Evolutionary conservation across 1,140 invertebrate genomes (phyloP).

Genomic region (Danaus plexippus): DNA sequence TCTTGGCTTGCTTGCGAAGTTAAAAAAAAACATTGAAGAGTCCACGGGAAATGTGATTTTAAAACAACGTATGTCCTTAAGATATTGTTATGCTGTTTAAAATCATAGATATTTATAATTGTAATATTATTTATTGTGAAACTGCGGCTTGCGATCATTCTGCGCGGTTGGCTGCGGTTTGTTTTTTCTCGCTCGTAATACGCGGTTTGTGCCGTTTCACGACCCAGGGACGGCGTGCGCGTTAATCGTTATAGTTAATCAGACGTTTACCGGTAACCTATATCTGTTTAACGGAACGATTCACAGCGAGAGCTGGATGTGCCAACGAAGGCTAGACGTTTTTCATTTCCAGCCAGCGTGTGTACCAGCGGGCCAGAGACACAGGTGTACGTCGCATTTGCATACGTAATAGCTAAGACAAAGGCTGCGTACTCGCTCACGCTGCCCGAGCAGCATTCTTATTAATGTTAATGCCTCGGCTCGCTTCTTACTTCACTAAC

Average conservation of each 20-base stretch:
- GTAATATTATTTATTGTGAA: constrained; percentile 9
- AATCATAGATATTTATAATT: too few species aligned
- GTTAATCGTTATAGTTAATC: constrained; percentile 10
- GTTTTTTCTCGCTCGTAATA: constrained; percentile 37
- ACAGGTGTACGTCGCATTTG: constrained; percentile 61
- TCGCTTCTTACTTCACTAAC: too few species aligned
- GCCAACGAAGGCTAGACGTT: constrained; percentile 37
- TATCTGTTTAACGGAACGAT: too few species aligned
- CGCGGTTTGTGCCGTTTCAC: constrained; percentile 35
- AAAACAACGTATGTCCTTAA: too few species aligned
- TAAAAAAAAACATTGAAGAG: too few species aligned
- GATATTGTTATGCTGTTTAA: too few species aligned
- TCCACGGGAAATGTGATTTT: too few species aligned
- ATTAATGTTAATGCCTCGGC: constrained; percentile 50
- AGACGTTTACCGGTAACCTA: background rate
- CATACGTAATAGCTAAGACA: constrained; percentile 59
- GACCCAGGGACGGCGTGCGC: constrained; percentile 9
- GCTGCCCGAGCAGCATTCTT: constrained; percentile 50
- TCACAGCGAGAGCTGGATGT: constrained; percentile 35
- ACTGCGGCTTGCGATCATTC: constrained; percentile 34
- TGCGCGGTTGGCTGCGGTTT: constrained; percentile 29
- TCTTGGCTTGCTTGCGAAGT: constrained; percentile 4
- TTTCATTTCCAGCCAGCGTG: constrained; percentile 53
- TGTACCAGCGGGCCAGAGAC: constrained; percentile 52
- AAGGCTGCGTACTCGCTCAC: constrained; percentile 47